Percentiles rank a stretch among this genome's conserved stretches.
phyloP scores from a whole-genome alignment of 2,888 invertebrate genomes.

The Hypomecis atomaria region DNA sequence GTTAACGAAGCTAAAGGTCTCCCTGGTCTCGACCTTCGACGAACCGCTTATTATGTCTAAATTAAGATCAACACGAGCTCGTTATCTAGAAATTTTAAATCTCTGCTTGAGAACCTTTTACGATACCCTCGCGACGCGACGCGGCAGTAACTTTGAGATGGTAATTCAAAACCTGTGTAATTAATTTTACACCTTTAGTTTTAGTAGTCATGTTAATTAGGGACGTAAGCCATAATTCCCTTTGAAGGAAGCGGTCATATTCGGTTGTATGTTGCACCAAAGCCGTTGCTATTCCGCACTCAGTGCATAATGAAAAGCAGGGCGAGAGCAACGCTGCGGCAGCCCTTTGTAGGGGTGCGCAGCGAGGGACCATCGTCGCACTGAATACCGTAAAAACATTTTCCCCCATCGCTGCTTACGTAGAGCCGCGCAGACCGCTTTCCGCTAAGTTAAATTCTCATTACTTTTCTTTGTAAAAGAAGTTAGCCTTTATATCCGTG shows the following conservation, averaged over 20 bases:
- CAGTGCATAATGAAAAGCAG: constrained; percentile 67
- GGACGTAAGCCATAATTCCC: constrained; percentile 60
- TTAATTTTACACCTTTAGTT: constrained; percentile 53
- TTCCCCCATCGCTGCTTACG: constrained; percentile 63
- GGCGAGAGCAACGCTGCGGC: constrained; percentile 54
- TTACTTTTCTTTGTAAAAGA: constrained; percentile 78
- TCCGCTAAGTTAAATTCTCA: constrained; percentile 82
- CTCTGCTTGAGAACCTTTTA: constrained; percentile 30
- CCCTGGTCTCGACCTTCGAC: constrained; percentile 56
- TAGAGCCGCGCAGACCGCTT: constrained; percentile 67
- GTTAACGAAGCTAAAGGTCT: constrained; percentile 70
- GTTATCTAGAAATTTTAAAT: constrained; percentile 43
- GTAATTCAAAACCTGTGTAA: constrained; percentile 37
- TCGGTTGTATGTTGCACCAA: constrained; percentile 67
- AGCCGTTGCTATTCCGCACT: constrained; percentile 65
- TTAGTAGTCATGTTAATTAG: constrained; percentile 59
- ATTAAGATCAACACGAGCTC: constrained; percentile 54
- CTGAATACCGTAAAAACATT: constrained; percentile 74
- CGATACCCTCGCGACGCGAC: constrained; percentile 19
- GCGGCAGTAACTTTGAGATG: constrained; percentile 21
- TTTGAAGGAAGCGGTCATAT: constrained; percentile 57
- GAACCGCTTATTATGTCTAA: constrained; percentile 63
- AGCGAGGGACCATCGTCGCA: constrained; percentile 58
- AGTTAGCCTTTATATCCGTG: constrained; percentile 77
- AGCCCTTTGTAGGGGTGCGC: constrained; percentile 65